phyloP scores from a whole-genome alignment of 2,113 vertebrate species.

The Merops nubicus region DNA sequence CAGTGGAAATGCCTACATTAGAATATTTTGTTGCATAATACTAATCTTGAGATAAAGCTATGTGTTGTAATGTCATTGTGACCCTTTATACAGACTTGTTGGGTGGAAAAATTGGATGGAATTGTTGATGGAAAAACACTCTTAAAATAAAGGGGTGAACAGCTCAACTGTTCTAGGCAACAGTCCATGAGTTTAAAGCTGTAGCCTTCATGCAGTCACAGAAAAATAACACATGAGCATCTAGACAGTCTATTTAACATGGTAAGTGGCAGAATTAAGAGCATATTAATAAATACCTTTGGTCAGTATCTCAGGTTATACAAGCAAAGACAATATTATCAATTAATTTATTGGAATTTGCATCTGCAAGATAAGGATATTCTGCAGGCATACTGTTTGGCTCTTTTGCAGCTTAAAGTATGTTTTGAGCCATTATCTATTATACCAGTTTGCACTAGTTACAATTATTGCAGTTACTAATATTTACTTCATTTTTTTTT shows the following conservation, averaged over 20 bases:
- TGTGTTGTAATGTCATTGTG: fast-evolving
- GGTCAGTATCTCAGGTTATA: background rate
- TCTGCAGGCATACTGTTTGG: fast-evolving
- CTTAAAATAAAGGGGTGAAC: background rate
- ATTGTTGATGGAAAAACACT: background rate
- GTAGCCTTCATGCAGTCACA: background rate
- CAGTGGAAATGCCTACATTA: background rate
- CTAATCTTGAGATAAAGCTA: background rate
- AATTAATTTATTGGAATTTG: background rate
- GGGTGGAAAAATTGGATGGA: background rate
- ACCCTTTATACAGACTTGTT: fast-evolving
- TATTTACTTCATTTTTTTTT: fast-evolving
- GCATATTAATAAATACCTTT: fast-evolving
- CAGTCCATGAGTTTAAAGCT: background rate
- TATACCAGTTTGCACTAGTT: background rate
- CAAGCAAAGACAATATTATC: fast-evolving
- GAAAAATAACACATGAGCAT: background rate
- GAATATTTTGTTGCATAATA: background rate
- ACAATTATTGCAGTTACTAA: fast-evolving
- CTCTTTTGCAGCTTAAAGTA: background rate
- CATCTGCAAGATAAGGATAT: background rate
- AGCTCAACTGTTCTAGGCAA: background rate
- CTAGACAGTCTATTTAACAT: background rate
- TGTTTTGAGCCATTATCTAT: background rate
- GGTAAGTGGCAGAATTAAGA: fast-evolving